These are phyloP conservation scores for Cacoxenus indagator DNA, from an alignment of 2,888 invertebrate species.

Conservation along the genomic window DNA sequence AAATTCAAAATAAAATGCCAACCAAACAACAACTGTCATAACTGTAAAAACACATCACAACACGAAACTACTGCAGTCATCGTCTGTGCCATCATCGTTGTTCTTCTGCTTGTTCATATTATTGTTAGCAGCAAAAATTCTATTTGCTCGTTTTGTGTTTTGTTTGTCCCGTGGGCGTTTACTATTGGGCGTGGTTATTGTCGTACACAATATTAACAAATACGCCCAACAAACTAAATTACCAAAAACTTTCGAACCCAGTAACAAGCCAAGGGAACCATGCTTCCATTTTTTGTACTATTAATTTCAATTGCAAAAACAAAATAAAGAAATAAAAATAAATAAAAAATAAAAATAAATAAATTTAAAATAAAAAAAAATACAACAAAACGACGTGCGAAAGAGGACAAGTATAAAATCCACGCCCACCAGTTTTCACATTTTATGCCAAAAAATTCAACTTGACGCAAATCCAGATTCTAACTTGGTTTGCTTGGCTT, in stretches of 20 bases:
- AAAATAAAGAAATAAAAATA: background rate
- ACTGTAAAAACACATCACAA: slow-evolving; percentile 9
- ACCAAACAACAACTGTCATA: slow-evolving; percentile 26
- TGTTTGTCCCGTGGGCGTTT: slow-evolving; percentile 19
- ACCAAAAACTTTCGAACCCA: slow-evolving; percentile 15
- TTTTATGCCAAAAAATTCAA: background rate
- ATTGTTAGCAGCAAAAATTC: background rate
- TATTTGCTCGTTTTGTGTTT: slow-evolving; percentile 51
- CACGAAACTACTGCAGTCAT: background rate
- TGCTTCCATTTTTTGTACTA: too few relatives aligned
- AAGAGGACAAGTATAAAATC: background rate
- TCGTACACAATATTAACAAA: slow-evolving; percentile 11
- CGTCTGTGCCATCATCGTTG: background rate
- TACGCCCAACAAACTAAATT: slow-evolving; percentile 22
- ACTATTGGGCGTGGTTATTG: slow-evolving; percentile 6
- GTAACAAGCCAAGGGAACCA: too few relatives aligned
- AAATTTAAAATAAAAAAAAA: background rate
- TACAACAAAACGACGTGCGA: background rate
- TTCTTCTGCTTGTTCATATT: background rate
- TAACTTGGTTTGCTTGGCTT: too few relatives aligned
- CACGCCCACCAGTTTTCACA: too few relatives aligned
- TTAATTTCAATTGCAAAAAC: background rate
- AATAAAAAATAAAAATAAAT: background rate
- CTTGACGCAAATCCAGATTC: background rate
- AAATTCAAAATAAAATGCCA: slow-evolving; percentile 39